Percentiles rank a stretch among this genome's conserved stretches.
Conservation (phyloP, 2,113 vertebrate genomes). For the Naja naja region DNA sequence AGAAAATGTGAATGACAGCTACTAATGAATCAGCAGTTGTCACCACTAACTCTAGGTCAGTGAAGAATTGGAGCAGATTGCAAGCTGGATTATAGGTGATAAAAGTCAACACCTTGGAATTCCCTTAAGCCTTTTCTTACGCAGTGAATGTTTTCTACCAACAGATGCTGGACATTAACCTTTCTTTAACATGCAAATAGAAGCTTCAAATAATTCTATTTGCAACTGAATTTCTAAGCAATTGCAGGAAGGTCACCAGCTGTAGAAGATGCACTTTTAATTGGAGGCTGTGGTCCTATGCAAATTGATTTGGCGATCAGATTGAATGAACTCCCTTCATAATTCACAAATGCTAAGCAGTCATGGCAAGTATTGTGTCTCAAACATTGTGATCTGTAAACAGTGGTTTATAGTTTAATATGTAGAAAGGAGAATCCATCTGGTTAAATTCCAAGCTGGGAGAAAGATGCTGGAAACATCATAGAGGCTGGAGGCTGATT, state of each 20-base stretch:
- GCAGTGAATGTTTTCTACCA: not conserved
- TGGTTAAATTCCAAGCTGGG: too few relatives aligned
- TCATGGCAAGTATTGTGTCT: not conserved
- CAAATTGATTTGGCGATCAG: not conserved
- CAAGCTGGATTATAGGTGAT: not conserved
- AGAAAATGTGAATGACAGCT: slow-evolving; percentile 4
- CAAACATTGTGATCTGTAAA: not conserved
- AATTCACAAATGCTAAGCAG: not conserved
- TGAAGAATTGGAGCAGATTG: not conserved
- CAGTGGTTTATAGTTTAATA: not conserved
- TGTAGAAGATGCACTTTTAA: not conserved
- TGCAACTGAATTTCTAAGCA: not conserved
- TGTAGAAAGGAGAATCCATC: too few relatives aligned
- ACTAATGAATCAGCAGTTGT: not conserved
- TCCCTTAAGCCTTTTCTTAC: not conserved
- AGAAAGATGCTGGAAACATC: too few relatives aligned
- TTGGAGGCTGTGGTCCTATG: not conserved
- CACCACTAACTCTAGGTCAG: not conserved
- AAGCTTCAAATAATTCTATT: not conserved
- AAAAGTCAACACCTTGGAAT: not conserved
- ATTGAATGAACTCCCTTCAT: not conserved
- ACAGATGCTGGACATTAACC: not conserved
- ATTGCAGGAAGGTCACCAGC: not conserved
- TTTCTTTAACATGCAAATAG: not conserved
- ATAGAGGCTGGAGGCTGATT: too few relatives aligned